Evolutionary conservation across 1,140 invertebrate genomes (phyloP).

Genomic region (Papilio polyxenes): DNA sequence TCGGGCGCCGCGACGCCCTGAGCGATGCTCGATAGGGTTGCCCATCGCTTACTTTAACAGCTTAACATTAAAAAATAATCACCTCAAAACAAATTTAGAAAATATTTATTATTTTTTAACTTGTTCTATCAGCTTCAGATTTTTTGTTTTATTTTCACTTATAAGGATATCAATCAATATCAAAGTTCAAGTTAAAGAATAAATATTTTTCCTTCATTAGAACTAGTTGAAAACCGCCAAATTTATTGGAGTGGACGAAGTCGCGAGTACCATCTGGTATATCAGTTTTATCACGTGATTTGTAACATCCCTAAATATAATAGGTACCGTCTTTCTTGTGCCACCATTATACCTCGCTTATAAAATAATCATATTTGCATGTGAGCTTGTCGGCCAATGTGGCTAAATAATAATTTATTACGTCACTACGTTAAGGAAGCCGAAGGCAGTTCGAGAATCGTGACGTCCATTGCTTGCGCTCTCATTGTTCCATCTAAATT

Average conservation of each 20-base stretch:
- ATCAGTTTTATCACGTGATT: background rate
- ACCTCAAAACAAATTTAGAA: too few relatives aligned
- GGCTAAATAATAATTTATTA: slow-evolving; percentile 55
- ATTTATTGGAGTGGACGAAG: too few relatives aligned
- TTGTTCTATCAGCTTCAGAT: too few relatives aligned
- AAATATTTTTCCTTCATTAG: too few relatives aligned
- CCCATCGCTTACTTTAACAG: background rate
- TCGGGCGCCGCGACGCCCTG: slow-evolving; percentile 43
- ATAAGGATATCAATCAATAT: too few relatives aligned
- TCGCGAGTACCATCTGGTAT: background rate
- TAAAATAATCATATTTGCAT: slow-evolving; percentile 53
- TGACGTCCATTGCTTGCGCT: slow-evolving; percentile 40
- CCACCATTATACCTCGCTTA: slow-evolving; percentile 42
- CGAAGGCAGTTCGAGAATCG: slow-evolving; percentile 45
- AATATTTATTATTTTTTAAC: too few relatives aligned
- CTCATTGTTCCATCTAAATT: slow-evolving; percentile 26
- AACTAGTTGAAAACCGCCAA: too few relatives aligned
- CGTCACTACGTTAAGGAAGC: slow-evolving; percentile 48
- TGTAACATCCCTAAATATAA: slow-evolving; percentile 19
- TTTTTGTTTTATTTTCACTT: too few relatives aligned
- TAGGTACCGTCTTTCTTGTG: slow-evolving; percentile 19
- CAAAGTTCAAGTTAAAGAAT: too few relatives aligned
- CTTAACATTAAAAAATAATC: background rate
- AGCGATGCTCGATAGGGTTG: slow-evolving; percentile 11
- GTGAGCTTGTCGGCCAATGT: slow-evolving; percentile 47